A percentile compares a stretch with the other conserved stretches of the same genome.
These are phyloP conservation scores for Nephrotoma guestfalica DNA, from an alignment of 2,888 invertebrate species.

Conservation along the genomic window DNA sequence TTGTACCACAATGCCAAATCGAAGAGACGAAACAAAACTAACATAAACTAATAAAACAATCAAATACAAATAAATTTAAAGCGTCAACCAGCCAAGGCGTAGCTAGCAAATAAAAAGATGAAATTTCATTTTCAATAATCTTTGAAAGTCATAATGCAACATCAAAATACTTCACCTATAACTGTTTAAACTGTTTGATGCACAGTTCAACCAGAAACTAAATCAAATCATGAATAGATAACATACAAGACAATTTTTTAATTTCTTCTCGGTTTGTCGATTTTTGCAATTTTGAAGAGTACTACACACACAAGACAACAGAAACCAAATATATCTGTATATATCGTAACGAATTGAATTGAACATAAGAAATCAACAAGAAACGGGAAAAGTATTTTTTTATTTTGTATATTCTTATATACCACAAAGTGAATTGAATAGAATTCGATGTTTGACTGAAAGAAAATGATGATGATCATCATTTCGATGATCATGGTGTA, in stretches of 20 bases:
- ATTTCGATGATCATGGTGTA: background rate
- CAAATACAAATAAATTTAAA: background rate
- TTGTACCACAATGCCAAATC: background rate
- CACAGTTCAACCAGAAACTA: background rate
- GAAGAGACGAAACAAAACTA: background rate
- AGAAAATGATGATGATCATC: background rate
- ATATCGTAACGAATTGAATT: background rate
- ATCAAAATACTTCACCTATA: background rate
- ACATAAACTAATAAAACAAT: background rate
- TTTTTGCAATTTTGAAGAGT: background rate
- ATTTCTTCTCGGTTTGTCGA: background rate
- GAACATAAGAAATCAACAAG: background rate
- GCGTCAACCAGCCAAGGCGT: too few relatives aligned
- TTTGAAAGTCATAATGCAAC: background rate
- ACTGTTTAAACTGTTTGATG: background rate
- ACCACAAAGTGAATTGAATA: background rate
- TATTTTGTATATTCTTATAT: background rate
- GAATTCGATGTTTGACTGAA: background rate
- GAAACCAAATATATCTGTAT: background rate
- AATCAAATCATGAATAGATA: background rate
- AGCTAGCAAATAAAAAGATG: background rate
- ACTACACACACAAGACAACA: background rate
- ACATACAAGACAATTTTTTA: background rate
- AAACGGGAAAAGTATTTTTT: background rate
- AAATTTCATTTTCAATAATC: background rate